Percentiles rank a stretch among this genome's conserved stretches.
phyloP scores from a whole-genome alignment of 2,888 invertebrate species.

The Phengaris alcon region DNA sequence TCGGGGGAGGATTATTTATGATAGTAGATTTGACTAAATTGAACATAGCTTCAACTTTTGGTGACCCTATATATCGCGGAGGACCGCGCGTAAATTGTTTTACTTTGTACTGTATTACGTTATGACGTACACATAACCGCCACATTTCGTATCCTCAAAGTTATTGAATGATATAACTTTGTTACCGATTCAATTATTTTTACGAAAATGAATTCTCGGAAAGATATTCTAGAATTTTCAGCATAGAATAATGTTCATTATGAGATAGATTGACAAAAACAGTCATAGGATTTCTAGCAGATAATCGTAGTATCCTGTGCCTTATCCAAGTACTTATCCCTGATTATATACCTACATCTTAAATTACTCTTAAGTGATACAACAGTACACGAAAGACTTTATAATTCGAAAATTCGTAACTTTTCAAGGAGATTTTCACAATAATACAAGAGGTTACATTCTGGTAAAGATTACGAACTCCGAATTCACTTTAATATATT shows the following conservation, averaged over 20 bases:
- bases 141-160: not conserved
- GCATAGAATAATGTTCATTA: not conserved
- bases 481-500: no score
- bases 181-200: slow-evolving; percentile 4
- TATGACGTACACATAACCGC: slow-evolving; percentile 4
- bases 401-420: no score
- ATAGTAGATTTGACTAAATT: not conserved
- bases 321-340: no score
- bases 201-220: not conserved
- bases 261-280: not conserved
- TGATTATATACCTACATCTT: no score
- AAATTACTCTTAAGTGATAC: no score
- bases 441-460: no score
- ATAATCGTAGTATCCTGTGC: not conserved
- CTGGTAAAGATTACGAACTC: no score
- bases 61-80: slow-evolving; percentile 10
- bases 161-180: slow-evolving; percentile 3
- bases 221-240: not conserved
- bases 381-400: no score
- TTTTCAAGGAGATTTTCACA: no score
- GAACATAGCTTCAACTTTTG: not conserved
- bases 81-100: slow-evolving; percentile 16
- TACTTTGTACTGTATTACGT: slow-evolving; percentile 3
- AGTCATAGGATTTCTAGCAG: not conserved
- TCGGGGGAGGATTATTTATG: not conserved